These are phyloP conservation scores for Ferdinandea cuprea DNA, from an alignment of 2,888 invertebrate genomes.

Conservation along the genomic window DNA sequence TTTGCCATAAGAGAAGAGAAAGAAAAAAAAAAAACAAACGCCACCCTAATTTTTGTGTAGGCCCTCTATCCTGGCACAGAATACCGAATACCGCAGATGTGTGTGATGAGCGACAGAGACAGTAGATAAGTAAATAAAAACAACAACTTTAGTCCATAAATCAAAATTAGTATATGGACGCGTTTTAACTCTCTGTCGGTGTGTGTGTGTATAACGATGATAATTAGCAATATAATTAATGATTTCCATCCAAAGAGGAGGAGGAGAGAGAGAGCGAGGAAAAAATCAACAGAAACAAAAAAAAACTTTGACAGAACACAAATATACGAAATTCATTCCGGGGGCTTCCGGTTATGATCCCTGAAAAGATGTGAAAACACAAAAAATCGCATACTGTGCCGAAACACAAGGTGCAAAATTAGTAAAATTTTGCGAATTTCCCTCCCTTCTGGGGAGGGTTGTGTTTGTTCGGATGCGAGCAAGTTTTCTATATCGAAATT, in stretches of 20 bases:
- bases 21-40: neutral
- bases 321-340: constrained; percentile 14
- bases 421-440: constrained; percentile 16
- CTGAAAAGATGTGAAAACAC: constrained; percentile 8
- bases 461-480: constrained; percentile 22
- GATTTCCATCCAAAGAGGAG: constrained; percentile 46
- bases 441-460: constrained; percentile 1
- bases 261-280: neutral
- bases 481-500: constrained; percentile 10
- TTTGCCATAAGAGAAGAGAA: constrained; percentile 64
- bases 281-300: constrained; percentile 23
- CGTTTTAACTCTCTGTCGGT: constrained; percentile 35
- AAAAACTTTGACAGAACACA: constrained; percentile 16
- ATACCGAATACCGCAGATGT: neutral
- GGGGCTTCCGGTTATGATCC: constrained; percentile 63
- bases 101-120: constrained; percentile 19
- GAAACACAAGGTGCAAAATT: constrained; percentile 41
- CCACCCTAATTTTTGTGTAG: constrained; percentile 29
- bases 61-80: neutral
- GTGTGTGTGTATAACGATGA: constrained; percentile 57
- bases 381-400: constrained; percentile 18
- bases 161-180: constrained; percentile 74
- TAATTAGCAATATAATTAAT: constrained; percentile 72
- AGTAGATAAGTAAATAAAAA: constrained; percentile 57
- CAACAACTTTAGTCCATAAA: constrained; percentile 62